Evolutionary conservation across 2,888 invertebrate species (phyloP).

Genomic region (Sepioteuthis lessoniana): DNA sequence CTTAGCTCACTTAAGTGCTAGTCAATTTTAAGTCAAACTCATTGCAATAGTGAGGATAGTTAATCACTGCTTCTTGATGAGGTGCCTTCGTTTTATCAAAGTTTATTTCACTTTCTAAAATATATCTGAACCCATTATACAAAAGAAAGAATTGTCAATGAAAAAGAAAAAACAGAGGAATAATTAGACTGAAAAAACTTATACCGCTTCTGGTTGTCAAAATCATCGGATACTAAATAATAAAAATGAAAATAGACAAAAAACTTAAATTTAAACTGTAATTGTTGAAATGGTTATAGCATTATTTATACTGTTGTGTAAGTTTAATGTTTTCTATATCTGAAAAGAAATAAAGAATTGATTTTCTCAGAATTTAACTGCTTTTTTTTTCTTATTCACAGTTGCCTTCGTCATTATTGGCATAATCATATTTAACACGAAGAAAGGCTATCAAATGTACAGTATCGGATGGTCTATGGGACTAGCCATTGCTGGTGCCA

Average conservation of each 20-base stretch:
- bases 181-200: too few species aligned
- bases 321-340: not conserved
- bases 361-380: slow-evolving; percentile 45
- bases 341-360: not conserved
- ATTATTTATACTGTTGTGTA: not conserved
- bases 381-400: slow-evolving; percentile 53
- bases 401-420: slow-evolving; percentile 64
- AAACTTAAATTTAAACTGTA: not conserved
- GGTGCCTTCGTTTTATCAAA: too few species aligned
- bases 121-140: too few species aligned
- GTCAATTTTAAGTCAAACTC: too few species aligned
- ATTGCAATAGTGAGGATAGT: too few species aligned
- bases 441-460: slow-evolving; percentile 54
- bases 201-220: too few species aligned
- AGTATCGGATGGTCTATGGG: slow-evolving; percentile 69
- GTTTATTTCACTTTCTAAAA: too few species aligned
- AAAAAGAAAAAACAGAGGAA: too few species aligned
- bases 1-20: too few species aligned
- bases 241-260: not conserved
- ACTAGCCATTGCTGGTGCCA: slow-evolving; percentile 64
- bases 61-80: too few species aligned
- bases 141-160: too few species aligned
- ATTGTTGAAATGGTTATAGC: not conserved
- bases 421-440: slow-evolving; percentile 59
- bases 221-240: too few species aligned